Base-by-base conservation (phyloP, 2,888 invertebrate genomes). In the Sinopyrophorus schimmeli region DNA sequence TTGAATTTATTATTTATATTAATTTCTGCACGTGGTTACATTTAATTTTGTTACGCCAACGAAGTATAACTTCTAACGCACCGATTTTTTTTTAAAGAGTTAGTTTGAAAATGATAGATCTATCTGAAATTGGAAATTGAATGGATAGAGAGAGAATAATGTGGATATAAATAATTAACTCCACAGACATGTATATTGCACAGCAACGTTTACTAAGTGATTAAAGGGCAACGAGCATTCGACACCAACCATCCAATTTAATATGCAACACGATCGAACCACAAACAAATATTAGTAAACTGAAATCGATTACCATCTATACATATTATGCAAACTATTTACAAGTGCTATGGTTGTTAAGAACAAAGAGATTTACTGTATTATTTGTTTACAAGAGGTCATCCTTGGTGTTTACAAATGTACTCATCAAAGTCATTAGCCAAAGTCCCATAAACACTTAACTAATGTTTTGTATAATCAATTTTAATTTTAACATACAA, bases 211-310 rank as follows among this genome's bases (percentile, higher is more conserved):
- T 46, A 54, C 50, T 49, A 55, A 46, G 53, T 55, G 53, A 41
- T 50, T 41, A 56, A 54, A 55, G 48, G 44, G 47, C 43, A 50
- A n/a, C n/a, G 43, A 55, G 48, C 59, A 59, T 54, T 54, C 59
- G 50, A 54, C 52, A 54, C 17, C 49, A 57, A 57, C 54, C 58
- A 59, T 57, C 53, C 54, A 57, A 49, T 44, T 52, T 53, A 54
- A 41, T 55, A 57, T 56, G 57, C 57, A 55, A 53, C 47, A 44
- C 50, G 47, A 55, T 59, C 26, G 40, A 47, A 32, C 47, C 53
- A 53, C 53, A 57, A 51, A 54, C 53, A 54, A 17, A 47, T 51
- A 43, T 53, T 44, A 34, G 28, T 50, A 42, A 41, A 43, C 41
- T 38, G 34, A 49, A 53, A 43, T 55, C 49, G 47, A 53, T 53